A percentile compares a stretch with the other conserved stretches of the same genome.
phyloP scores from a whole-genome alignment of 92 coral and sea anemone species.

The Palythoa grandiflora region DNA sequence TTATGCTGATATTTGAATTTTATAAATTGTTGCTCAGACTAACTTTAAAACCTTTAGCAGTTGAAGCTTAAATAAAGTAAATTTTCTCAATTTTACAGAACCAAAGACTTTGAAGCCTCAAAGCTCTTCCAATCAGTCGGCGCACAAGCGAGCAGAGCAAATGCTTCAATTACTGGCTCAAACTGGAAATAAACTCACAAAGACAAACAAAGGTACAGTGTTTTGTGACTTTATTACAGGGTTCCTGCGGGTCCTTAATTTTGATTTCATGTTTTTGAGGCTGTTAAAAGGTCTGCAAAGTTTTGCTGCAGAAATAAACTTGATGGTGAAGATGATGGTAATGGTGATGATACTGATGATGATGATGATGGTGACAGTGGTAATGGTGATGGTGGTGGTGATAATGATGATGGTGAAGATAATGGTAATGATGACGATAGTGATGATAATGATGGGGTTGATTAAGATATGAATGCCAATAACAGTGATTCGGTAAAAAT shows the following conservation, averaged over 20 bases:
- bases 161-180: conserved; percentile 85
- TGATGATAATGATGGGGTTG: neutral
- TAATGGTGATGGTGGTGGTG: neutral
- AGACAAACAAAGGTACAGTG: conserved; percentile 84
- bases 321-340: neutral
- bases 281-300: neutral
- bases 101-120: neutral
- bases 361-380: neutral
- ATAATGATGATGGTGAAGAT: neutral
- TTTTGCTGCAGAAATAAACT: neutral
- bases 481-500: neutral
- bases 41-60: too few species aligned
- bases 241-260: too few species aligned
- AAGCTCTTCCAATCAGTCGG: conserved; percentile 56
- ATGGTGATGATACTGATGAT: neutral
- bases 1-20: too few species aligned
- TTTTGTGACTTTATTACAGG: neutral
- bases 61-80: too few species aligned
- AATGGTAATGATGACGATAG: neutral
- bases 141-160: conserved; percentile 85
- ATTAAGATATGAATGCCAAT: neutral
- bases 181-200: conserved; percentile 84
- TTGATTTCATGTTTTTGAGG: neutral
- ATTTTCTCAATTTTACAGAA: neutral
- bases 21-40: too few species aligned